Evolutionary conservation across 2,888 invertebrate species (phyloP), one percentile per base, ranked within the genome.

Genomic region (Polymixis lichenea): DNA sequence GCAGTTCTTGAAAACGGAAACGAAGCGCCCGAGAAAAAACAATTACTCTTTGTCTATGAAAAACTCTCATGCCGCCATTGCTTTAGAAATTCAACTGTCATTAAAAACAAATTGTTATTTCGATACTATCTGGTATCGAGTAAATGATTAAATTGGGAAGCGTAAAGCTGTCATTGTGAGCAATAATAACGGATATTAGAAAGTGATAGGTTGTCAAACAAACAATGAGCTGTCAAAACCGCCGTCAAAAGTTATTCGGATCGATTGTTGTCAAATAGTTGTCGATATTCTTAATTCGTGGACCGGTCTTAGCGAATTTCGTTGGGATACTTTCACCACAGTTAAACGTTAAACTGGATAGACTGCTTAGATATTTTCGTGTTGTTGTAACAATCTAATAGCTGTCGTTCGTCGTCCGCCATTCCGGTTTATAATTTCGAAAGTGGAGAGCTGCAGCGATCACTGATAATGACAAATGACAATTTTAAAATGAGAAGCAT

Each of bases 341-440:
- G 78, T 80, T 74, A 72, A 65, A 71, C 67, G 72, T 81, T 72
- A 69, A 85, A 82, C 86, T 80, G 75, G 84, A 86, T 73, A 82
- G 81, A 75, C 77, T 77, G 71, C 75, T 62, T 82, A 77, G 78
- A 80, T 56, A 78, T 83, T 88, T 89, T 84, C 78, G 83, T 83
- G 85, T 77, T 87, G 83, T 82, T 80, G 78, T 84, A 82, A 86
- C 77, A 80, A 77, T 83, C 76, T 88, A 86, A 87, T 83, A 84
- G 86, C 86, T 88, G 90, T 91, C 91, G 90, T 89, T 89, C 83
- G 86, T 90, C 84, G 86, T 85, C 77, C 58, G 78, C 87, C 88
- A 93, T 91, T 90, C 94, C 92, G 92, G 93, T 93, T 92, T 89
- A 87, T 87, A 89, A 86, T 94, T 94, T 94, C 90, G 95, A 95